Evolutionary conservation across 2,888 invertebrate species (phyloP).

Genomic region (Rhingia campestris): DNA sequence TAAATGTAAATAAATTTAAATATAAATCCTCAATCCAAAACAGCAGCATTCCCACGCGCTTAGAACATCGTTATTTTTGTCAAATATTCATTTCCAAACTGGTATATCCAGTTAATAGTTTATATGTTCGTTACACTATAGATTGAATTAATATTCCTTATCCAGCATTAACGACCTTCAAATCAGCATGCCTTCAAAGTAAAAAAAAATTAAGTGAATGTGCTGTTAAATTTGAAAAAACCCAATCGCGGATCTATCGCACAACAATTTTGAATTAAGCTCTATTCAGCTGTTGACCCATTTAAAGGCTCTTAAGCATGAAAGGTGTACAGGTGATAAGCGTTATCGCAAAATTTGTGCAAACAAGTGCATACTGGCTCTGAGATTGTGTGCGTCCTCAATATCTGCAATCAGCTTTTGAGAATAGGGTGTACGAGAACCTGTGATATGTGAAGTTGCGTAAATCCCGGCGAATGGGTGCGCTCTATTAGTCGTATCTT

Average conservation of each 20-base stretch:
- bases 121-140: slow-evolving; percentile 1
- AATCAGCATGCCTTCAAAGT: not conserved
- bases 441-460: slow-evolving; percentile 31
- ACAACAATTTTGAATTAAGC: not conserved
- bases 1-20: not conserved
- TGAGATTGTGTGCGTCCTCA: not conserved
- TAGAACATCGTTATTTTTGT: slow-evolving; percentile 39
- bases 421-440: not conserved
- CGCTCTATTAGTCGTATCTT: slow-evolving; percentile 35
- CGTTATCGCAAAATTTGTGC: slow-evolving; percentile 58
- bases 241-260: not conserved
- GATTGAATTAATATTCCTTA: slow-evolving; percentile 3
- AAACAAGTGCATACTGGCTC: slow-evolving; percentile 30
- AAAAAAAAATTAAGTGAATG: not conserved
- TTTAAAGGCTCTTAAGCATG: slow-evolving; percentile 15
- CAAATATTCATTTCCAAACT: slow-evolving; percentile 10
- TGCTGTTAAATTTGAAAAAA: not conserved
- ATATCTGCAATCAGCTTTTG: not conserved
- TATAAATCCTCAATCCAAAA: not conserved
- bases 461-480: slow-evolving; percentile 20
- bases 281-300: not conserved
- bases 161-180: slow-evolving; percentile 8
- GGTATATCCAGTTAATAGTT: slow-evolving; percentile 26
- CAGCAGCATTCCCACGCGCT: slow-evolving; percentile 29
- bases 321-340: slow-evolving; percentile 46